Percentiles rank a stretch among this genome's conserved stretches.
phyloP scores from a whole-genome alignment of 2,113 vertebrate species.

The Brevimyrus niger region DNA sequence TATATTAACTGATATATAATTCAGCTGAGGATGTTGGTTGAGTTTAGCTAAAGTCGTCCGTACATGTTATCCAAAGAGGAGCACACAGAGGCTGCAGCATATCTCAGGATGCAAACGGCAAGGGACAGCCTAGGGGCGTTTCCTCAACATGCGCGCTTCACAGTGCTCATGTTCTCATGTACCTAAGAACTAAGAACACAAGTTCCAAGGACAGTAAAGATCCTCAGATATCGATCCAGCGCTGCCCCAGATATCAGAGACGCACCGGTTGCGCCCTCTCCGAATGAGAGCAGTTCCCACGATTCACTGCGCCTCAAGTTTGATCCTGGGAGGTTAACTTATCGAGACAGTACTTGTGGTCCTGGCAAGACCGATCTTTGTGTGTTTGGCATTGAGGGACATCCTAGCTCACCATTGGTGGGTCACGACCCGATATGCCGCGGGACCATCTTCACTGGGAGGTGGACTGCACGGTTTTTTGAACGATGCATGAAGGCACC shows the following conservation, averaged over 20 bases:
- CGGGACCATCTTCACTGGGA: neutral
- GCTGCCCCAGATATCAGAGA: neutral
- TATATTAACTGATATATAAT: neutral
- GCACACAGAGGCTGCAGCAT: neutral
- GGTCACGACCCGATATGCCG: neutral
- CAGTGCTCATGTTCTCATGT: neutral
- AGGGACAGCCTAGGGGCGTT: neutral
- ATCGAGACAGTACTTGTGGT: too few relatives aligned
- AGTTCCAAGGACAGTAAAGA: neutral
- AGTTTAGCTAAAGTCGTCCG: neutral
- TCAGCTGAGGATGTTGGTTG: neutral
- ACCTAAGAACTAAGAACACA: neutral
- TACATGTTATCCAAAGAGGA: neutral
- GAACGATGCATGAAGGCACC: neutral
- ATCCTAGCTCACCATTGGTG: neutral
- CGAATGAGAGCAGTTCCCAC: neutral
- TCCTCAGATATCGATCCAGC: neutral
- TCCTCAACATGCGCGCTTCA: neutral
- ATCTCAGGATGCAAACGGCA: neutral
- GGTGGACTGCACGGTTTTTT: neutral
- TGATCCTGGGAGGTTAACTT: neutral
- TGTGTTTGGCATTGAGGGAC: neutral
- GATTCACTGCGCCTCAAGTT: neutral
- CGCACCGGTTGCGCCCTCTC: neutral
- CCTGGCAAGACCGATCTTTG: neutral